Base-by-base conservation (phyloP, 2,797 vertebrate species). In the Hemibagrus guttatus region DNA sequence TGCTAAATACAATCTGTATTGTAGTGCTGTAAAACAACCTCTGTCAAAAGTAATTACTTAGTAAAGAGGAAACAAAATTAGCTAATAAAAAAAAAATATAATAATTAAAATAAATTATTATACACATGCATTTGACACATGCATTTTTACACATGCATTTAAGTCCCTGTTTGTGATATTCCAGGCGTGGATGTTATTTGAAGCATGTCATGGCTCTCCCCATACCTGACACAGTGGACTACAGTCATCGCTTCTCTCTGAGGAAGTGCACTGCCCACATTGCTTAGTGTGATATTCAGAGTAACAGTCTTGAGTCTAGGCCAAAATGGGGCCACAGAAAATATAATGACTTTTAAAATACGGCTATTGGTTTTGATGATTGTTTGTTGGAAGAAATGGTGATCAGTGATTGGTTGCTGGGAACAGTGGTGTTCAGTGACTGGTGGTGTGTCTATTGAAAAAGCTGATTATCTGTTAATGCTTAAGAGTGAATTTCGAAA, bases 181-280 rank as follows among this genome's bases (percentile, higher is more conserved):
- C 26, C 64, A 95, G 93, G 89, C 23, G 12, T 8, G 84, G 9
- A 52, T 95, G 95, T 88, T 92, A 75, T 54, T 68, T 94, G 26
- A 95, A 95, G 88, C 87, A 89, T 66, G 64, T 83, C 86, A 92
- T 93, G 88, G 91, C 88, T 54, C 76, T 93, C 16, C 92, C 93
- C 23, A 71, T 87, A 85, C 93, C 92, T 76, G 84, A 87, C 6
- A 91, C 63, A 87, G 68, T 95, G 26, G 17, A 0, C 1, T 84
- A 58, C 63, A 0, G 84, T 59, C 0, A 0, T 6, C 89, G 93
- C 17, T 94, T 95, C 89, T 54, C 91, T 58, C 64, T 83, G 87
- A 92, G 64, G 80, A 81, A 35, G 81, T 93, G 88, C 69, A 46
- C 76, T 39, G 52, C 28, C 6, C 69, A 72, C 39, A 3, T 13